Percentiles rank a stretch among this genome's conserved stretches.
These are phyloP conservation scores for Rhadina sibilatrix DNA, from an alignment of 2,113 vertebrate genomes.

Conservation along the genomic window DNA sequence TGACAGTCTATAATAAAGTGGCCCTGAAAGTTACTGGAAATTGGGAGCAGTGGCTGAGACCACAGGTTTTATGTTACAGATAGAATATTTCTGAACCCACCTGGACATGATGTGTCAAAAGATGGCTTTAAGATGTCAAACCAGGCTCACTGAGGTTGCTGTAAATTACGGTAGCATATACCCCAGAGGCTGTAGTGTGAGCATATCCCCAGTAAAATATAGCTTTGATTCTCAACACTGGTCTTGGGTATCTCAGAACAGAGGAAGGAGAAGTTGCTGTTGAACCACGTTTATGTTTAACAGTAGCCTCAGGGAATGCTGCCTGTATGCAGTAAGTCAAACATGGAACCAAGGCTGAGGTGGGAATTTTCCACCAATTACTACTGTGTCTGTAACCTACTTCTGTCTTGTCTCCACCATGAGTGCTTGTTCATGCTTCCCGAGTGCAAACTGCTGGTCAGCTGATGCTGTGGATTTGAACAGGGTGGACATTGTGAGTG, in stretches of 20 bases:
- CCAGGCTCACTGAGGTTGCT: neutral
- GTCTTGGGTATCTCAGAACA: neutral
- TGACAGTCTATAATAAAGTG: neutral
- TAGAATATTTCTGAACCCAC: neutral
- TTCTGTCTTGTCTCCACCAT: neutral
- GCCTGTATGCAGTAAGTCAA: neutral
- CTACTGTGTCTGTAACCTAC: neutral
- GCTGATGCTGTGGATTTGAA: neutral
- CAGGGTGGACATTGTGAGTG: neutral
- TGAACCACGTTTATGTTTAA: neutral
- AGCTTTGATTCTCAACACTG: neutral
- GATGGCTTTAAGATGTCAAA: neutral
- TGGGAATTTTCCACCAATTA: neutral
- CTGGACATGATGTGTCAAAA: neutral
- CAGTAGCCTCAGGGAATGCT: neutral
- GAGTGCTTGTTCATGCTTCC: neutral
- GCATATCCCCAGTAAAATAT: neutral
- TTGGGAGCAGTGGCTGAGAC: neutral
- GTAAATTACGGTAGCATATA: neutral
- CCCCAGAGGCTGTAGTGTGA: neutral
- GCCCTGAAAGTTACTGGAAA: neutral
- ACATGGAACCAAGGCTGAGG: neutral
- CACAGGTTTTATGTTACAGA: fast-evolving
- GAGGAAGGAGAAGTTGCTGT: neutral
- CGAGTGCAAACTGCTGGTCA: neutral